These are phyloP conservation scores for Punctoribates punctum DNA, from an alignment of 2,888 invertebrate genomes.

Conservation along the genomic window DNA sequence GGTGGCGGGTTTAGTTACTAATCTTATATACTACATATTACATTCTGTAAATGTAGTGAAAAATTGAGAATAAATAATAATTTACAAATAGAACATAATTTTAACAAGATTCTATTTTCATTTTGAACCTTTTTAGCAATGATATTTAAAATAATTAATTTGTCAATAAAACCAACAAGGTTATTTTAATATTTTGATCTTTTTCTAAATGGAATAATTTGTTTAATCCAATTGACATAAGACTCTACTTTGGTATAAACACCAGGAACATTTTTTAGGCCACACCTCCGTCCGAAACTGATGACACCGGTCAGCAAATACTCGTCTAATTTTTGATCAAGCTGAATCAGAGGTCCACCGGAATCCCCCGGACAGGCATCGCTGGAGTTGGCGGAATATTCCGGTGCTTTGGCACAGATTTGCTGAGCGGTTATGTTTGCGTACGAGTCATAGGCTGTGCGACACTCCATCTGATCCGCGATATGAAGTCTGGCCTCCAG, in stretches of 20 bases:
- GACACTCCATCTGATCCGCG: neutral
- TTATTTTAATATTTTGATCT: no score
- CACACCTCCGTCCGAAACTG: neutral
- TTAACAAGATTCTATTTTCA: no score
- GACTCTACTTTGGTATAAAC: neutral
- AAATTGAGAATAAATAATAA: no score
- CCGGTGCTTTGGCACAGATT: neutral
- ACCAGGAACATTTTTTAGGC: neutral
- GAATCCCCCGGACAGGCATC: neutral
- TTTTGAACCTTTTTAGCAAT: no score
- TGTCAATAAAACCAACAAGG: no score
- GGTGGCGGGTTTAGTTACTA: no score
- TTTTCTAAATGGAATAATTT: no score
- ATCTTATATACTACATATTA: no score
- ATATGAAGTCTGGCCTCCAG: neutral
- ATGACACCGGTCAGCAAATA: neutral
- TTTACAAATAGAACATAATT: no score
- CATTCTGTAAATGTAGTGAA: no score
- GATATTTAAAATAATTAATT: no score
- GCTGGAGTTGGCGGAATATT: neutral
- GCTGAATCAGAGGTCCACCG: neutral
- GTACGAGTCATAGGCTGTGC: neutral
- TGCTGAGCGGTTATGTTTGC: neutral
- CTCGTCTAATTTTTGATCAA: neutral
- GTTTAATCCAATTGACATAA: neutral